A percentile compares a stretch with the other conserved stretches of the same genome.
phyloP scores from a whole-genome alignment of 37 sponge, comb jelly and placozoan genomes.

The Ephydatia muelleri region DNA sequence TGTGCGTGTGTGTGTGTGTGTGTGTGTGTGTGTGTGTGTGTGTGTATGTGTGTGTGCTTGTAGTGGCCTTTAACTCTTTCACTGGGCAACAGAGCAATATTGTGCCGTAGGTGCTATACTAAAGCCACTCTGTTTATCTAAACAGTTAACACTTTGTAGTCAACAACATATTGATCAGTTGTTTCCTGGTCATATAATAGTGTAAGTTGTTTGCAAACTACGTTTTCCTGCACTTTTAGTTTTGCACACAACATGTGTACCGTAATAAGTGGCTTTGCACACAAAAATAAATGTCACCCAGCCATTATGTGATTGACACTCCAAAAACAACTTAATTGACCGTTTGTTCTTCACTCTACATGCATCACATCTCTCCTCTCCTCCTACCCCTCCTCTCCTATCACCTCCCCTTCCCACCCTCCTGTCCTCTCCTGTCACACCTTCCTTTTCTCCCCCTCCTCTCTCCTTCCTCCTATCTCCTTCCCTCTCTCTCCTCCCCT shows the following conservation, averaged over 20 bases:
- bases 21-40: slow-evolving; percentile 30
- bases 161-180: too few species aligned
- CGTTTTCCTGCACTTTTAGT: too few species aligned
- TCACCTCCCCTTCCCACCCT: background rate
- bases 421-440: background rate
- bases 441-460: background rate
- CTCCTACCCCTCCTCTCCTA: background rate
- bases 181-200: too few species aligned
- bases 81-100: background rate
- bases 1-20: background rate
- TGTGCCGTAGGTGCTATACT: background rate
- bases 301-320: too few species aligned
- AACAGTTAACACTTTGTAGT: too few species aligned
- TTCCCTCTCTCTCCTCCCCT: background rate
- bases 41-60: slow-evolving; percentile 7
- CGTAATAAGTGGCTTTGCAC: too few species aligned
- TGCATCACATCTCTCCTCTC: background rate
- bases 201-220: too few species aligned
- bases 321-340: background rate
- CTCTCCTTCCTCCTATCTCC: background rate
- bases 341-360: background rate
- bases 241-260: too few species aligned
- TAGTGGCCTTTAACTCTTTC: background rate
- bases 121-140: too few species aligned
- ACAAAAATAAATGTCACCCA: background rate